Evolutionary conservation across 1,140 invertebrate species (phyloP), one percentile per base, ranked within the genome.

Genomic region (Hylyphantes graminicola): DNA sequence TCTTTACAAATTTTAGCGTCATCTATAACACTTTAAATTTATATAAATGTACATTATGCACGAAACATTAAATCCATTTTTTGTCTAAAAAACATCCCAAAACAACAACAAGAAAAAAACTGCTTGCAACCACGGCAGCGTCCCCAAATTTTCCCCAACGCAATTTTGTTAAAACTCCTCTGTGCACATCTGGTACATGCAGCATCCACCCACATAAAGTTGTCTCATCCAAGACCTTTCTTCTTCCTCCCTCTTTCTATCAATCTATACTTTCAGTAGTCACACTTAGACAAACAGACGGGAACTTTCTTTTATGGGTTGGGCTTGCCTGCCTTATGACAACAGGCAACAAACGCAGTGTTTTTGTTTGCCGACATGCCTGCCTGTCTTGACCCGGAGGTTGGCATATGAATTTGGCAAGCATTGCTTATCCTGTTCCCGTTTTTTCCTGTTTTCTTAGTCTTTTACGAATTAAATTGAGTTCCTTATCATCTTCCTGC

Each of bases 341-440:
- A 78, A 63, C 74, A 76, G 35, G n/a, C 74, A 50, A 19, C 68
- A 21, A 51, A 74, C 51, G 76, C 50, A 35, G 63, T 67, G 54
- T 80, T 80, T 80, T 70, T 80, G 55, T 80, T 80, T 80, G 77
- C 77, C 15, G 17, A 78, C 61, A 78, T 51, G 76, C 17, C 59
- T 65, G 77, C 12, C 35, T 80, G 68, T 48, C 65, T 59, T 80
- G 65, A 70, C 65, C 77, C 35, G 61, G 76, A 61, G 51, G 17
- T 53, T 80, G 15, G 53, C 57, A 57, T 68, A 80, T 80, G 76
- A 78, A 67, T 70, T 80, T 80, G 65, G 65, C 21, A 35, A 53
- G 51, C 64, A 53, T 76, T 35, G 8, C 21, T 63, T 76, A 48
- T 19, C n/a, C 17, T 59, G 19, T 76, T 76, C n/a, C 50, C 11